Base-by-base conservation (phyloP, 2,888 invertebrate species). In the Sipha maydis region DNA sequence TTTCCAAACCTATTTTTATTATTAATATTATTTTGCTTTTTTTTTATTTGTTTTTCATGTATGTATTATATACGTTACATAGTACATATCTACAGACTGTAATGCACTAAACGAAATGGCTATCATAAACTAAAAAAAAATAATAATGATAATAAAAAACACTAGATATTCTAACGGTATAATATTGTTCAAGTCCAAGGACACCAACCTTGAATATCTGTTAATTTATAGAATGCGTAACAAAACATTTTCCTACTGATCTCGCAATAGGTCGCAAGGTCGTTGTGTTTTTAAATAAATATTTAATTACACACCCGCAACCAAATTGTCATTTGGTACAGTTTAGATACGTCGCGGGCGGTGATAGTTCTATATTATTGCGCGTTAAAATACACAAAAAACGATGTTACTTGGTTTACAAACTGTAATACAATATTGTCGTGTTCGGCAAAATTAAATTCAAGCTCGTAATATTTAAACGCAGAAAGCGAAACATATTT, bases 401-500 rank as follows among this genome's bases (percentile, higher is more conserved):
- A 83, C 1, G 14, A 28, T 82, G 2, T 69, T 28, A 4, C 82
- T 48, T 48, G 14, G 21, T 31, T 8, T 9, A 8, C 8, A 41
- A 61, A 28, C 17, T 25, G 71, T 71, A 28, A 17, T 31, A 71
- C 28, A n/a, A 28, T 69, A 28, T 28, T n/a, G 7, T 28, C n/a
- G n/a, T 34, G 38, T 61, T 80, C 19, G 17, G 3, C n/a, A 7
- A 41, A 61, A 25, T 1, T 41, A 14, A 84, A 77, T 84, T 76
- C 9, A 41, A 77, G 48, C 4, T 0, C 14, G 14, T 67, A 48
- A 76, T n/a, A 7, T 31, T 73, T 38, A 41, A 5, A 76, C 19
- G 76, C 76, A 48, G 41, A 84, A 84, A 77, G 84, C 76, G 84
- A 84, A 84, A 77, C 73, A 34, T n/a, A 31, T 25, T 76, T 17